These are phyloP conservation scores for Agonopterix heracliana DNA, from an alignment of 2,888 invertebrate species.

Conservation along the genomic window DNA sequence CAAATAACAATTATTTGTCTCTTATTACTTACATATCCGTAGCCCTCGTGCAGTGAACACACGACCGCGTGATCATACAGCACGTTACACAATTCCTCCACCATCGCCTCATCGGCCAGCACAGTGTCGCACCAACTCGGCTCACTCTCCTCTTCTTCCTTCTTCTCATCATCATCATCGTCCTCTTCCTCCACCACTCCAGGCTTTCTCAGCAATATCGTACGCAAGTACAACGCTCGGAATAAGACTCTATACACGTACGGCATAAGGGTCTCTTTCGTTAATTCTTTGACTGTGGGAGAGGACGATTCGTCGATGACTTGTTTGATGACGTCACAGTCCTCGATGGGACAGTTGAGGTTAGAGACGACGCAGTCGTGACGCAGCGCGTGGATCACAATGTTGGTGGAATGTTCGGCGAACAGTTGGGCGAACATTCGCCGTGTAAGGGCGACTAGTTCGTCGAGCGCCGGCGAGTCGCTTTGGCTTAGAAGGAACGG, in stretches of 20 bases:
- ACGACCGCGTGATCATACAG: slow-evolving; percentile 36
- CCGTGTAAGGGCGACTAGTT: slow-evolving; percentile 9
- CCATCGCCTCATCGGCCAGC: slow-evolving; percentile 23
- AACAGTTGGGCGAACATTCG: slow-evolving; percentile 12
- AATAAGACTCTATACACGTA: slow-evolving; percentile 34
- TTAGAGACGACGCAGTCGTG: slow-evolving; percentile 30
- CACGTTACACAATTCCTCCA: slow-evolving; percentile 22
- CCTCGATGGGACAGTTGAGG: slow-evolving; percentile 40
- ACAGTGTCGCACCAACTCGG: slow-evolving; percentile 19
- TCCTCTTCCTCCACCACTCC: slow-evolving; percentile 17
- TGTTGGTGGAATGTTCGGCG: slow-evolving; percentile 5
- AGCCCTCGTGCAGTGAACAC: slow-evolving; percentile 36
- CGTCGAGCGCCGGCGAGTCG: slow-evolving; percentile 8
- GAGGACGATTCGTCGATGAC: slow-evolving; percentile 19
- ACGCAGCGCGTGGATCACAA: slow-evolving; percentile 25
- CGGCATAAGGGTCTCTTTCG: slow-evolving; percentile 22
- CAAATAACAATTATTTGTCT: too few species aligned
- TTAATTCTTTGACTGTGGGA: slow-evolving; percentile 18
- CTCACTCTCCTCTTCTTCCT: too few species aligned
- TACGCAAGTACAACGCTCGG: slow-evolving; percentile 15
- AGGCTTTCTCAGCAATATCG: slow-evolving; percentile 21
- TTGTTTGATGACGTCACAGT: slow-evolving; percentile 24
- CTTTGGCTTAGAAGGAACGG: slow-evolving; percentile 23
- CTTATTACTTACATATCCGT: slow-evolving; percentile 57
- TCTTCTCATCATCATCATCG: slow-evolving; percentile 8